Evolutionary conservation across 1,140 invertebrate genomes (phyloP).

Genomic region (Colletes gigas): DNA sequence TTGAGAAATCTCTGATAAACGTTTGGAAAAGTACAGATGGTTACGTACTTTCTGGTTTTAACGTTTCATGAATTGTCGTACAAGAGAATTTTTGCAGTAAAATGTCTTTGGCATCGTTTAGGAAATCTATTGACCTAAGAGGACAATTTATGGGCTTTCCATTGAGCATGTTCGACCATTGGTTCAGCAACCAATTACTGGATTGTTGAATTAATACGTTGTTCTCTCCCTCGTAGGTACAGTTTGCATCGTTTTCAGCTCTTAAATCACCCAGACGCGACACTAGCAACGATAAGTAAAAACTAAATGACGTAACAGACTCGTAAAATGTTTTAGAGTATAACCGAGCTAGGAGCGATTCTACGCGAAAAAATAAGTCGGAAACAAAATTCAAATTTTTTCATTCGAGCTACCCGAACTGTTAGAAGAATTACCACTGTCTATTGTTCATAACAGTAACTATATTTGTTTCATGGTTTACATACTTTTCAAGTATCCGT

Average conservation of each 20-base stretch:
- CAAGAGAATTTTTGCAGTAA: constrained; percentile 80
- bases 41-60: constrained; percentile 83
- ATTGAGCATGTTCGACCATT: constrained; percentile 82
- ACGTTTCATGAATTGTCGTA: constrained; percentile 76
- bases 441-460: too few relatives aligned
- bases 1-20: neutral
- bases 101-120: constrained; percentile 81
- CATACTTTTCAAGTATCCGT: constrained; percentile 88
- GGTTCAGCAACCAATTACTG: constrained; percentile 92
- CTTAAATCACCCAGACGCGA: constrained; percentile 91
- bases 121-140: constrained; percentile 84
- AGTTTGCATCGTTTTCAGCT: constrained; percentile 94
- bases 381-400: too few relatives aligned
- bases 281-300: constrained; percentile 76
- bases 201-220: constrained; percentile 97
- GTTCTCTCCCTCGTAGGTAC: constrained; percentile 98
- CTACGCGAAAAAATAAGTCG: too few relatives aligned
- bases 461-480: neutral
- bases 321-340: neutral
- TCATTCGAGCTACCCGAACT: too few relatives aligned
- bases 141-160: constrained; percentile 82
- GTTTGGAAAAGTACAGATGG: neutral
- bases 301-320: neutral
- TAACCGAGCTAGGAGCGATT: too few relatives aligned
- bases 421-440: too few relatives aligned